Percentiles rank a stretch among this genome's conserved stretches.
Conservation (phyloP, 1,140 invertebrate species). For the Zaprionus vittiger region DNA sequence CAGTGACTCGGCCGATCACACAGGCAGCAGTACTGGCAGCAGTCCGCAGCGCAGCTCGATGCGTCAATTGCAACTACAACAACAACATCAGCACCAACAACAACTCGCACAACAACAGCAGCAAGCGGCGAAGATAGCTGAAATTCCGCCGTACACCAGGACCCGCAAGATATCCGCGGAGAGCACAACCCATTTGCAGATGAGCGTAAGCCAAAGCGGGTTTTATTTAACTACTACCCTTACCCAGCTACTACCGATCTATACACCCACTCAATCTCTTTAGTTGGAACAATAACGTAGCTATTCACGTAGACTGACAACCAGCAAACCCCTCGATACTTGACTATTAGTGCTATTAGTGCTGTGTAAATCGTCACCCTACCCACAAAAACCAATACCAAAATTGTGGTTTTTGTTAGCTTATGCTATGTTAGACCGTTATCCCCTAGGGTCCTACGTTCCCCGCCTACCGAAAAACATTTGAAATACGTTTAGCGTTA, state of each 20-base stretch:
- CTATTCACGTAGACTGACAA: not conserved
- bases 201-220: slow-evolving; percentile 69
- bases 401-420: not conserved
- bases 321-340: slow-evolving; percentile 10
- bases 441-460: not conserved
- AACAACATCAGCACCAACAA: slow-evolving; percentile 55
- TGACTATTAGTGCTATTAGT: not conserved
- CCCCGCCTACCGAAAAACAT: not conserved
- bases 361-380: not conserved
- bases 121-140: slow-evolving; percentile 81
- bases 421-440: not conserved
- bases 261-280: slow-evolving; percentile 15
- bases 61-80: slow-evolving; percentile 59
- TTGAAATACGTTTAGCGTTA: not conserved
- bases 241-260: not conserved
- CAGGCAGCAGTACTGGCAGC: slow-evolving; percentile 73
- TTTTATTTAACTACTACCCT: not conserved
- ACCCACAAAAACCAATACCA: not conserved
- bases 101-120: slow-evolving; percentile 39
- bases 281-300: slow-evolving; percentile 15
- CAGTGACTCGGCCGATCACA: slow-evolving; percentile 74
- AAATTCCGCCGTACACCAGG: slow-evolving; percentile 85
- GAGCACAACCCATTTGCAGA: slow-evolving; percentile 78
- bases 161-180: slow-evolving; percentile 85
- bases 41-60: slow-evolving; percentile 69